Percentiles rank a stretch among this genome's conserved stretches.
These are phyloP conservation scores for Colletes latitarsis DNA, from an alignment of 1,140 invertebrate species.

Conservation along the genomic window DNA sequence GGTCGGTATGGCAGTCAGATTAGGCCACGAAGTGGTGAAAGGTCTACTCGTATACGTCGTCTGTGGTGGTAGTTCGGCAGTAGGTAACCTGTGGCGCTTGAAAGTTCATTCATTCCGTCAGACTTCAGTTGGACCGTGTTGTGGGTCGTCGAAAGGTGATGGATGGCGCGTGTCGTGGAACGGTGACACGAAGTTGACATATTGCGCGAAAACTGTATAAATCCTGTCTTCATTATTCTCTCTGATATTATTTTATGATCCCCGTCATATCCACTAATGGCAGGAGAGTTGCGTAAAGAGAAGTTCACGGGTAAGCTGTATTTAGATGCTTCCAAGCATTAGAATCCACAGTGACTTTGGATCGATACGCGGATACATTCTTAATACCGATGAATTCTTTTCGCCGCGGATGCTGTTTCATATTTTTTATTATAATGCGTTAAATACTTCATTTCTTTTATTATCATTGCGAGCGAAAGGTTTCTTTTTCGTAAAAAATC, in stretches of 20 bases:
- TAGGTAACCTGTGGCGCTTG: conserved; percentile 48
- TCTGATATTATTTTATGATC: conserved; percentile 19
- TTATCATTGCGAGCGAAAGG: too few species aligned
- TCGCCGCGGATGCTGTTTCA: conserved; percentile 18
- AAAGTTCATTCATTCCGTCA: conserved; percentile 32
- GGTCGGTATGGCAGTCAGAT: too few species aligned
- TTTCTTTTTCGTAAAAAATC: neutral
- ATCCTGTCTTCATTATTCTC: neutral
- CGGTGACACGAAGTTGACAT: conserved; percentile 38
- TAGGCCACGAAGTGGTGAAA: too few species aligned
- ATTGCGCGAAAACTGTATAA: conserved; percentile 7
- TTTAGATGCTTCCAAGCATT: conserved; percentile 9
- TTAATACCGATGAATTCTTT: conserved; percentile 12
- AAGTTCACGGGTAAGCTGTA: conserved; percentile 34
- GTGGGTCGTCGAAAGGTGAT: conserved; percentile 21
- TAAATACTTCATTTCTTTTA: neutral
- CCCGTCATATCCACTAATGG: conserved; percentile 32
- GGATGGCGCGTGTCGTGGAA: conserved; percentile 3
- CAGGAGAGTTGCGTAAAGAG: conserved; percentile 31
- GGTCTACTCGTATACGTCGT: neutral
- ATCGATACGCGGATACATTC: conserved; percentile 26
- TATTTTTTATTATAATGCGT: neutral
- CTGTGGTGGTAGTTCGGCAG: conserved; percentile 31
- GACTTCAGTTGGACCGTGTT: conserved; percentile 27
- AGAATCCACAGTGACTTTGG: conserved; percentile 15